Base-by-base conservation (phyloP, 2,797 vertebrate genomes). In the Chelidonichthys spinosus region DNA sequence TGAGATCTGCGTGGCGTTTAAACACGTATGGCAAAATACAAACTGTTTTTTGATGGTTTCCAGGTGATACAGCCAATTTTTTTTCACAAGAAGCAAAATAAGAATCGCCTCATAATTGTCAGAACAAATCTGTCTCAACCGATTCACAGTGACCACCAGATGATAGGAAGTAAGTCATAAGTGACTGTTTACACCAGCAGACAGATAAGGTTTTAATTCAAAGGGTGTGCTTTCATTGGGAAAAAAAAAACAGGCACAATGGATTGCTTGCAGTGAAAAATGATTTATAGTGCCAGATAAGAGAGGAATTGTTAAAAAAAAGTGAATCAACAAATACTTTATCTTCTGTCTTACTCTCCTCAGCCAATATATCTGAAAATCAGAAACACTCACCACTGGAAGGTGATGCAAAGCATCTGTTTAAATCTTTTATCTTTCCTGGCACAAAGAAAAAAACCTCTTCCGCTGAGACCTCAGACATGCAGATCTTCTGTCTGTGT, bases 111-210 rank as follows among this genome's bases (percentile, higher is more conserved):
- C 14, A 44, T 7, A 14, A 11, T 35, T 8, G 46, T 32, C 11
- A 36, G 40, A 46, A 25, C 33, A 49, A 25, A 37, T 66, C 62
- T 4, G 49, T 49, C 13, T 69, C 7, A 63, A 52, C 40, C 47
- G 53, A 11, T 32, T 18, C 33, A 37, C 44, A 61, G 67, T 14
- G 32, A 76, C 78, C 74, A 25, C 78, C 6, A 53, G 63, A 77
- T 39, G 70, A 76, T 46, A 36, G 85, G 85, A 88, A 88, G 76
- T 74, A 60, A 63, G 43, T 83, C 71, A 64, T 77, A 52, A 79
- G 74, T 75, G 65, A 79, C 54, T 86, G 82, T 90, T 90, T 88
- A 90, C 72, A 65, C 3, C 32, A 56, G 63, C 50, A 75, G 72
- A 32, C 60, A 59, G 86, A 88, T 89, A 81, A 74, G 58, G 63